Percentiles rank a stretch among this genome's conserved stretches.
phyloP scores from a whole-genome alignment of 2,888 invertebrate species.

The Zootermopsis nevadensis region DNA sequence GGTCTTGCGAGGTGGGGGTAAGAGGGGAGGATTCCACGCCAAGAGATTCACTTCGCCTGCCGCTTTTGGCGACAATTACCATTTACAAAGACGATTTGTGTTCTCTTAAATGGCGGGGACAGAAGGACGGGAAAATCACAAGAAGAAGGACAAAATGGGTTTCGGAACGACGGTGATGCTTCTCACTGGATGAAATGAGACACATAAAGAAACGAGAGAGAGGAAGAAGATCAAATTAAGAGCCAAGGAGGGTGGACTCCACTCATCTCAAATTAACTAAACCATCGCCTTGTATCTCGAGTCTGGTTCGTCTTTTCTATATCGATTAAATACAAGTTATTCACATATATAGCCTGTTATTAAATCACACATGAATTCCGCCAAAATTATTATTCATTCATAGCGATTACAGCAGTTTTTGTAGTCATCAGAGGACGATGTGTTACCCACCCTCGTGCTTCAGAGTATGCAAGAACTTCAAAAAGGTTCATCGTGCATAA shows the following conservation, averaged over 20 bases:
- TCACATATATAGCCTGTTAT: no score
- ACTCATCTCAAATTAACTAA: slow-evolving; percentile 37
- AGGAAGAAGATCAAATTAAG: slow-evolving; percentile 51
- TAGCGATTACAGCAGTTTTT: no score
- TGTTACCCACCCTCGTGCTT: no score
- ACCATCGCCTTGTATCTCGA: not conserved
- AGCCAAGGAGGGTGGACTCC: slow-evolving; percentile 32
- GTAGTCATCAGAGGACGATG: no score
- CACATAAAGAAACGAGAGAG: slow-evolving; percentile 44
- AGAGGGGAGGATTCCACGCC: not conserved
- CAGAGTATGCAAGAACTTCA: no score
- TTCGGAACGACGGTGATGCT: slow-evolving; percentile 37
- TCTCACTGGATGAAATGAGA: slow-evolving; percentile 36
- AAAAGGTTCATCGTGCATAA: no score
- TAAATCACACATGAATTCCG: no score
- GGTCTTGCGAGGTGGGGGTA: not conserved
- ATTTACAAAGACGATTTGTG: slow-evolving; percentile 53
- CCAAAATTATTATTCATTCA: no score
- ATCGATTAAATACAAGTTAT: no score
- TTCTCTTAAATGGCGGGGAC: slow-evolving; percentile 51
- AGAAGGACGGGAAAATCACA: slow-evolving; percentile 37
- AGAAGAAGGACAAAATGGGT: slow-evolving; percentile 37
- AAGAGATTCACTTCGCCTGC: slow-evolving; percentile 51
- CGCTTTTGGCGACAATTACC: slow-evolving; percentile 52
- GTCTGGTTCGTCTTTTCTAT: no score